phyloP scores from a whole-genome alignment of 2,113 vertebrate genomes.

The Sarotherodon lohbergeri region DNA sequence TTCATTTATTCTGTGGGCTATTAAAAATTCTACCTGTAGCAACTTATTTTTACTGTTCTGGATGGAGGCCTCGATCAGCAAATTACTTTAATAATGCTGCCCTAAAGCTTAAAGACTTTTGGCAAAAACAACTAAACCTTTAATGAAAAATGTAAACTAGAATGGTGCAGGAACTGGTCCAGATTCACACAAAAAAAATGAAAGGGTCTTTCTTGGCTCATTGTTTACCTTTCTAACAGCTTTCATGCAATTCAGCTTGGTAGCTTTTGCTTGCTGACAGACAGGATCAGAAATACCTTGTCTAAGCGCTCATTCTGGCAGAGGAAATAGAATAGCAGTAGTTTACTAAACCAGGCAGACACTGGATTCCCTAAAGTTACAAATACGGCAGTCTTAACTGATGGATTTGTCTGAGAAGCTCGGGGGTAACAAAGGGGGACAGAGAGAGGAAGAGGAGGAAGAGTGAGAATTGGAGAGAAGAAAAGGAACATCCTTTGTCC shows the following conservation, averaged over 20 bases:
- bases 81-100: neutral
- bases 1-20: neutral
- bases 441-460: neutral
- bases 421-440: neutral
- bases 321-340: neutral
- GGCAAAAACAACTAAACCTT: neutral
- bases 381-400: neutral
- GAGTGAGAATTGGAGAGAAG: neutral
- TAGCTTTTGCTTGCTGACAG: neutral
- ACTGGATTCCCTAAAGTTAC: neutral
- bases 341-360: neutral
- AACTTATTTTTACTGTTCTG: neutral
- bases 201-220: neutral
- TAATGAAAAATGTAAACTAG: neutral
- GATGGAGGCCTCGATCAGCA: neutral
- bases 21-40: neutral
- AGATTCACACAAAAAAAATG: neutral
- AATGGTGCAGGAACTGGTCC: neutral
- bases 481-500: conserved; percentile 49
- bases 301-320: neutral
- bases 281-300: neutral
- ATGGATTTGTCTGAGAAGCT: neutral
- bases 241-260: neutral
- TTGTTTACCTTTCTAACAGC: neutral
- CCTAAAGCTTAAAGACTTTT: neutral